Evolutionary conservation across 2,797 vertebrate genomes (phyloP), one percentile per base, ranked within the genome.

Genomic region (Megaceryle alcyon): DNA sequence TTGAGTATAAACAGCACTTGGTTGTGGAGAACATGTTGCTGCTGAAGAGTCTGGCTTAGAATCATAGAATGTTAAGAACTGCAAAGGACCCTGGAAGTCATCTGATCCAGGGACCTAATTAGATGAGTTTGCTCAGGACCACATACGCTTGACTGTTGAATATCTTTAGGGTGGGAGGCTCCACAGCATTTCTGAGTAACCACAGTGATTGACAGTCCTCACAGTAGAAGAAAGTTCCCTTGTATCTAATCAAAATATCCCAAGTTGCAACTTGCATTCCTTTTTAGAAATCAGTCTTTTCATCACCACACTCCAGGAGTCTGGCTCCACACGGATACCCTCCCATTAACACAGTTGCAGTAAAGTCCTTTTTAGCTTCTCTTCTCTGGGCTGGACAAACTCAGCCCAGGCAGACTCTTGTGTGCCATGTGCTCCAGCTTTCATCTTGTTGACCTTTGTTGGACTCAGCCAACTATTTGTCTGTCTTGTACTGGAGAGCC

Each of bases 341-440:
- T 82, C 17, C 26, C 4, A 1, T 26, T 29, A 39, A 39, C 14
- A 19, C 31, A 48, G 64, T 2, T 72, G n/a, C 76, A 37, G 1
- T 37, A n/a, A 83, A 15, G 12, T 89, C 10, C 4, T 16, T 10
- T 8, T 41, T 44, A 61, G 53, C 59, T 66, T 70, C 57, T 61
- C 15, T 54, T 71, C n/a, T 87, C 43, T 1, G 1, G 63, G 37
- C 41, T 75, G 51, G 33, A 65, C 51, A 70, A 51, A 37, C 19
- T 26, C 26, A 56, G 10, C 0, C 0, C 29, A 46, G 48, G 28
- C 31, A 81, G 48, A 21, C 10, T 43, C 48, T 71, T 1, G 0
- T 46, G 3, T 39, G 44, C 39, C 20, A 5, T 2, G 14, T 92
- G 26, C 59, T 87, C 23, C 70, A 64, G 71, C 56, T 82, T 29